Evolutionary conservation across 2,888 invertebrate species (phyloP), one percentile per base, ranked within the genome.

Genomic region (Acleris emargana): DNA sequence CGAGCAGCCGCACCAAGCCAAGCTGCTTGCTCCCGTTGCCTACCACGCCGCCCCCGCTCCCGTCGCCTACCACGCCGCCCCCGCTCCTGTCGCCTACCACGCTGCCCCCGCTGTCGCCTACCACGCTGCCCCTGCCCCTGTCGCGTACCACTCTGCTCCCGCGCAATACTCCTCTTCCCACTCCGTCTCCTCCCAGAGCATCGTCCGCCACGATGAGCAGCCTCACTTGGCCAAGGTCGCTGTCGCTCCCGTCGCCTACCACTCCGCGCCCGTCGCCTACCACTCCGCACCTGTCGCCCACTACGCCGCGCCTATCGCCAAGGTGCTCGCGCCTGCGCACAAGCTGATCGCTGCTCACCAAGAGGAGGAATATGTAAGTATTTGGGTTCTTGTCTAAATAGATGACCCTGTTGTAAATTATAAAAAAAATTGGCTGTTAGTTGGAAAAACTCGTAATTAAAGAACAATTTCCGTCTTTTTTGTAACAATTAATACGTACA

Each of bases 331-430:
- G 3, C 80, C 81, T 63, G 74, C 76, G 28, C 69, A 78, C 64
- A 81, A 80, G 68, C 72, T 80, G 54, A 73, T 82, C 58, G 78
- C 82, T 53, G 76, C 68, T 42, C 79, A 80, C 45, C 79, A 81
- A 16, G 77, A 81, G 61, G 86, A 87, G 52, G 84, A 82, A 83
- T 82, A 87, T 76, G 87, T 87, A 75, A 80, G 86, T 81, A 42
- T 42, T 42, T 20, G 5, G 5, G 28, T 6, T 28, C 5, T 5
- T n/a, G n/a, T n/a, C n/a, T n/a, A n/a, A n/a, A n/a, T n/a, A n/a
- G n/a, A n/a, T n/a, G n/a, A n/a, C n/a, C n/a, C n/a, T n/a, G n/a
- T n/a, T n/a, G n/a, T n/a, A n/a, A 25, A 25, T 25, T 25, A 2
- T 4, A 22, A 22, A 22, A 22, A 1, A 25, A 25, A 25, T 5